Conservation (phyloP, 2,113 vertebrate genomes). For the Leptosomus discolor region DNA sequence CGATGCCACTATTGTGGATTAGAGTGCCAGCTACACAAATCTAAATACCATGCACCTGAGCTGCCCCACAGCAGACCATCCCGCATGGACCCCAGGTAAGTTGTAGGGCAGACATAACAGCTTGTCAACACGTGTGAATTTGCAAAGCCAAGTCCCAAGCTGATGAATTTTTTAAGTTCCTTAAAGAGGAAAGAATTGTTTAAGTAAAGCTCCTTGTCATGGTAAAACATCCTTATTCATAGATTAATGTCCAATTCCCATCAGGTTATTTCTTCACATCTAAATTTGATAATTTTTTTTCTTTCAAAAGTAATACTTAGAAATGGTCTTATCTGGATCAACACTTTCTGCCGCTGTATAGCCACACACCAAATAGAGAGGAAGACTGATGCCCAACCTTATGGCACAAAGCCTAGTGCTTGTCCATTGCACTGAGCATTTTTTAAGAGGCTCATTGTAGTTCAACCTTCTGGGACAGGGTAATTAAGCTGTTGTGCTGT, state of each 20-base stretch:
- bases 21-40: not conserved
- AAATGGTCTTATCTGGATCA: not conserved
- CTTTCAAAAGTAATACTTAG: not conserved
- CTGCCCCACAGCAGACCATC: not conserved
- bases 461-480: conserved; percentile 26
- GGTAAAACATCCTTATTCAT: not conserved
- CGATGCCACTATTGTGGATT: not conserved
- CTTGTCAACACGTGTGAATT: not conserved
- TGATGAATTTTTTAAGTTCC: not conserved
- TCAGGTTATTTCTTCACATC: not conserved
- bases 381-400: not conserved
- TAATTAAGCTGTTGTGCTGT: conserved; percentile 12
- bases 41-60: not conserved
- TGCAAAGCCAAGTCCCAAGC: not conserved
- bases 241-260: not conserved
- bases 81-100: not conserved
- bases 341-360: not conserved
- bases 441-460: conserved; percentile 31
- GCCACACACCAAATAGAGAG: not conserved
- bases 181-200: not conserved
- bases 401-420: not conserved
- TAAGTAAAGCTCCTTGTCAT: not conserved
- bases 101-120: not conserved
- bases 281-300: not conserved
- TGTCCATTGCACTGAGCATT: not conserved